A percentile compares a stretch with the other conserved stretches of the same genome.
These are phyloP conservation scores for Brenthis ino DNA, from an alignment of 2,888 invertebrate genomes.

Conservation along the genomic window DNA sequence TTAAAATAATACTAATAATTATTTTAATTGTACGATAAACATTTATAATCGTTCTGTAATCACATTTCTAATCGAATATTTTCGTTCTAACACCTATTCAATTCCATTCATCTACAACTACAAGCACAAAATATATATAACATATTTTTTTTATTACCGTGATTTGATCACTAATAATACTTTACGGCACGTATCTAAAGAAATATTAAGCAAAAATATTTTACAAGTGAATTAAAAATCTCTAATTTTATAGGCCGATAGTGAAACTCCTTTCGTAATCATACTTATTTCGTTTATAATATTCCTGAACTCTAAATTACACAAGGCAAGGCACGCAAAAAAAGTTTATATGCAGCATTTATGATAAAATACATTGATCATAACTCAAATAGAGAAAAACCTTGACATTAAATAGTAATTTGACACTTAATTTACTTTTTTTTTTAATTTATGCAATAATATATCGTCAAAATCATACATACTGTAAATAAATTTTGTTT, in stretches of 20 bases:
- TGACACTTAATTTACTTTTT: conserved; percentile 25
- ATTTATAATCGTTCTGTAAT: neutral
- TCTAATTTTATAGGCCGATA: conserved; percentile 41
- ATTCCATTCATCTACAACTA: conserved; percentile 24
- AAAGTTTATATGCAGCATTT: conserved; percentile 39
- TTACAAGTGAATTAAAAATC: conserved; percentile 20
- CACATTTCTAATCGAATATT: neutral
- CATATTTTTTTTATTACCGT: neutral
- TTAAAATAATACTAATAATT: neutral
- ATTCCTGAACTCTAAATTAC: conserved; percentile 24
- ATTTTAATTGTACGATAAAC: neutral
- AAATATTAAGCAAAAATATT: conserved; percentile 3
- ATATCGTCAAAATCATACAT: neutral
- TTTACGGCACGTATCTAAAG: neutral
- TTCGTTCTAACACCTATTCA: conserved; percentile 23
- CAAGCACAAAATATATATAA: conserved; percentile 5
- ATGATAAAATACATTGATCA: conserved; percentile 15
- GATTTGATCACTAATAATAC: conserved; percentile 16
- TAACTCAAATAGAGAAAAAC: conserved; percentile 14
- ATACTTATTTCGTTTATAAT: conserved; percentile 12
- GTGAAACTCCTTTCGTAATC: conserved; percentile 32
- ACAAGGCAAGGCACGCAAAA: conserved; percentile 59
- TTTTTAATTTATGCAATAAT: neutral
- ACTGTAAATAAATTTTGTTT: conserved; percentile 11
- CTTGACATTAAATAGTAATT: conserved; percentile 19